These are phyloP conservation scores for Mormyrus proboscirostris DNA, from an alignment of 2,797 vertebrate genomes.

Conservation along the genomic window DNA sequence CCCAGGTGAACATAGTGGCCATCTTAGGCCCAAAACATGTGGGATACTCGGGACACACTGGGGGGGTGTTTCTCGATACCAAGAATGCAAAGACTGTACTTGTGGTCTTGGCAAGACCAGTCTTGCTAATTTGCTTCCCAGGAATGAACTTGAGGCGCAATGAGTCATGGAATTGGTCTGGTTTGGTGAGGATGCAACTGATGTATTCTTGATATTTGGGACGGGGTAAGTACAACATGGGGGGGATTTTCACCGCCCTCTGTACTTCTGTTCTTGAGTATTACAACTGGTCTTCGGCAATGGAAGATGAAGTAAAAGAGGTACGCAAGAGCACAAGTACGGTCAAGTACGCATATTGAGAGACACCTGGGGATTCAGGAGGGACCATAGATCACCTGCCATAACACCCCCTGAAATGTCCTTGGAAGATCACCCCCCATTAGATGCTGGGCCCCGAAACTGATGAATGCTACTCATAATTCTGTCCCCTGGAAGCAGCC, in stretches of 20 bases:
- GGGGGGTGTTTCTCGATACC: background rate
- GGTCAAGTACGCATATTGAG: background rate
- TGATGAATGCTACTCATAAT: slow-evolving; percentile 21
- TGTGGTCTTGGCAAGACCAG: background rate
- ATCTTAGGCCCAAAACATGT: background rate
- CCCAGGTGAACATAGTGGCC: background rate
- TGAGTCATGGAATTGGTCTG: background rate
- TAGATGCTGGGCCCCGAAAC: slow-evolving; percentile 16
- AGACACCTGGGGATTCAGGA: slow-evolving; percentile 39
- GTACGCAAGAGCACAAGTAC: background rate
- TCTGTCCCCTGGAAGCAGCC: slow-evolving; percentile 28
- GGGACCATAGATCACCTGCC: slow-evolving; percentile 60
- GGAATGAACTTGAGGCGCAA: background rate
- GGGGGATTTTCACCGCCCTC: background rate
- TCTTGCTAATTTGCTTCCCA: background rate
- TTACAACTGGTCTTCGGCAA: background rate
- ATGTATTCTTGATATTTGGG: background rate
- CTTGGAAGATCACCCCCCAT: slow-evolving; percentile 55
- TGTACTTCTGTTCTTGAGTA: background rate
- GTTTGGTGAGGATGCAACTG: background rate
- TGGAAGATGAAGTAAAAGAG: background rate
- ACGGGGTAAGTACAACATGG: background rate
- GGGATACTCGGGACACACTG: background rate
- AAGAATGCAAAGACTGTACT: background rate
- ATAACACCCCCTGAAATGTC: slow-evolving; percentile 70